Conservation (phyloP, 2,888 invertebrate species). For the Branchipolynoe longqiensis region DNA sequence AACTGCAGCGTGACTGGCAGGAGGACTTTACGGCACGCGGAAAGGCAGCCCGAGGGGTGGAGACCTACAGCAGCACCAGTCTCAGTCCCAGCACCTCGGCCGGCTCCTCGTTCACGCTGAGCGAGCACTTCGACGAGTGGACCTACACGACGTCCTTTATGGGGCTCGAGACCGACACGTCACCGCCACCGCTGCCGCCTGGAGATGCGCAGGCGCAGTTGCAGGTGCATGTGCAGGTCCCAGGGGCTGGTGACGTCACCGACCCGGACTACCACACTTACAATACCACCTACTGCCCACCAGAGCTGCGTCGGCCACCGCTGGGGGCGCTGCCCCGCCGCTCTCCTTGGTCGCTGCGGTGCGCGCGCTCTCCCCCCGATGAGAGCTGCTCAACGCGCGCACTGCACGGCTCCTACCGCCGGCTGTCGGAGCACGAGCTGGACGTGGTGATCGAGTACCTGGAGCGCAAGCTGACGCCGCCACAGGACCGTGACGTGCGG, state of each 20-base stretch:
- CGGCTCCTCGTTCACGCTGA: neutral
- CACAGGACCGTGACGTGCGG: slow-evolving; percentile 61
- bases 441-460: slow-evolving; percentile 75
- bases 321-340: neutral
- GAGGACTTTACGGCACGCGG: too few species aligned
- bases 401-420: slow-evolving; percentile 14
- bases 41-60: too few species aligned
- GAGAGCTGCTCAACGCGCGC: neutral
- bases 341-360: neutral
- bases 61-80: neutral
- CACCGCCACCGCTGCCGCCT: neutral
- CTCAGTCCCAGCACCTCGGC: slow-evolving; percentile 1
- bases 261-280: neutral
- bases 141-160: slow-evolving; percentile 18
- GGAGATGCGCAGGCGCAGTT: neutral
- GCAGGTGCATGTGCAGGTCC: neutral
- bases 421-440: slow-evolving; percentile 75
- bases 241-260: neutral
- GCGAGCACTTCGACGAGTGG: slow-evolving; percentile 44
- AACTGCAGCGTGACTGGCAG: too few species aligned
- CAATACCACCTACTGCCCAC: neutral
- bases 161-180: neutral
- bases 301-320: neutral
- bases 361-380: too few species aligned
- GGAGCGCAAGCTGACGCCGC: slow-evolving; percentile 73